Conservation (phyloP, 2,888 invertebrate species). For the Junonia oenone region DNA sequence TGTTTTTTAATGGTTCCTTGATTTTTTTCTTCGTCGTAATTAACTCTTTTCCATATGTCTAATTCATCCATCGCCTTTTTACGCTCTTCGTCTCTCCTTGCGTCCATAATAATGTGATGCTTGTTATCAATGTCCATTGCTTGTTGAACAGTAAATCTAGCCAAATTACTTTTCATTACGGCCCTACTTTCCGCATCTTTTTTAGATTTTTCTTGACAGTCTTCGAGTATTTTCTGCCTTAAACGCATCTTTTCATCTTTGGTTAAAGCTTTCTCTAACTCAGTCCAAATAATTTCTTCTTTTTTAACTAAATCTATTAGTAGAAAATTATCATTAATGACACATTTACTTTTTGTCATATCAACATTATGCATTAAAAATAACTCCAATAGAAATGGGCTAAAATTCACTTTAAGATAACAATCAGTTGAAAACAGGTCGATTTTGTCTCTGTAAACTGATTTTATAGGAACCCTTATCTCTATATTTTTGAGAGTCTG, state of each 20-base stretch:
- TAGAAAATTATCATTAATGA: slow-evolving; percentile 80
- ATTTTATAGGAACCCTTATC: slow-evolving; percentile 83
- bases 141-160: slow-evolving; percentile 72
- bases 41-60: slow-evolving; percentile 76
- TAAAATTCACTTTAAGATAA: slow-evolving; percentile 86
- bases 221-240: slow-evolving; percentile 78
- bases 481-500: slow-evolving; percentile 82
- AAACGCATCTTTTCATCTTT: slow-evolving; percentile 78
- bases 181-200: slow-evolving; percentile 72
- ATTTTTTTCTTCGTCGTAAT: slow-evolving; percentile 7
- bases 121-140: slow-evolving; percentile 71
- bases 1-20: slow-evolving; percentile 12
- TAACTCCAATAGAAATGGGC: slow-evolving; percentile 87
- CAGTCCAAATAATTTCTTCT: slow-evolving; percentile 76
- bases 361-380: slow-evolving; percentile 82
- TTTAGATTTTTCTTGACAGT: slow-evolving; percentile 76
- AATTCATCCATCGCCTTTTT: slow-evolving; percentile 83
- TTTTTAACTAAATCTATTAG: slow-evolving; percentile 84
- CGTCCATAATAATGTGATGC: slow-evolving; percentile 81
- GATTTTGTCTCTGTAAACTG: slow-evolving; percentile 81
- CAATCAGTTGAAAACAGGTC: slow-evolving; percentile 84
- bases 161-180: slow-evolving; percentile 74
- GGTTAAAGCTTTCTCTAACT: slow-evolving; percentile 74
- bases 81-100: slow-evolving; percentile 81
- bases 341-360: slow-evolving; percentile 82